Conservation (phyloP, 2,797 vertebrate genomes). For the Glyptemys insculpta region DNA sequence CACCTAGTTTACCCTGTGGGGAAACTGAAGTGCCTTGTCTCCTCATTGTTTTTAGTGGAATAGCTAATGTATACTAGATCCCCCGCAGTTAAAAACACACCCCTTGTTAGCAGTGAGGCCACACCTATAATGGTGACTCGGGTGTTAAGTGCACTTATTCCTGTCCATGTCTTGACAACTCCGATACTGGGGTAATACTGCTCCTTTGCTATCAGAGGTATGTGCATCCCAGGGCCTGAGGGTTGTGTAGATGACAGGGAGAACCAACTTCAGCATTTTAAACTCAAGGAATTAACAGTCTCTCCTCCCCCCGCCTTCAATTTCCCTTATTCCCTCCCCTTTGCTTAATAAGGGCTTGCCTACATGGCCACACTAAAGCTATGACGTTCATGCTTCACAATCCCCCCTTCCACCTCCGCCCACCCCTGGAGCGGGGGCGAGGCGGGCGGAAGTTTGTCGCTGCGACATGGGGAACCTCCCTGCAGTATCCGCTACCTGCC, state of each 20-base stretch:
- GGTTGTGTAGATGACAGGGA: rapidly evolving
- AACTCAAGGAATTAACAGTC: too few species aligned
- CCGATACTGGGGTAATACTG: neutral
- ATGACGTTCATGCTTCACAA: neutral
- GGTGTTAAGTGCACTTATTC: neutral
- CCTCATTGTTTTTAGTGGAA: neutral
- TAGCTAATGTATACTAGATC: neutral
- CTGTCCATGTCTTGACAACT: too few species aligned
- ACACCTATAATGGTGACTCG: neutral
- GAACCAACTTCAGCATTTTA: too few species aligned
- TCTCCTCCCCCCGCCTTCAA: too few species aligned
- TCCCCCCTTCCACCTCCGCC: neutral
- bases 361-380: too few species aligned
- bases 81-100: too few species aligned
- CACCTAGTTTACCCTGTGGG: neutral
- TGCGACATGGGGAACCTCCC: neutral
- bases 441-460: too few species aligned
- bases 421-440: too few species aligned
- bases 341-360: neutral
- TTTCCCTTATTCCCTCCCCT: too few species aligned
- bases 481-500: too few species aligned
- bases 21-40: neutral
- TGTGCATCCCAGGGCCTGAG: too few species aligned
- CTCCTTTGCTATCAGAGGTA: neutral
- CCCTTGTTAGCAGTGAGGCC: neutral